A percentile compares a stretch with the other conserved stretches of the same genome.
These are phyloP conservation scores for Ganaspis sp. DNA, from an alignment of 1,140 invertebrate species.

Conservation along the genomic window DNA sequence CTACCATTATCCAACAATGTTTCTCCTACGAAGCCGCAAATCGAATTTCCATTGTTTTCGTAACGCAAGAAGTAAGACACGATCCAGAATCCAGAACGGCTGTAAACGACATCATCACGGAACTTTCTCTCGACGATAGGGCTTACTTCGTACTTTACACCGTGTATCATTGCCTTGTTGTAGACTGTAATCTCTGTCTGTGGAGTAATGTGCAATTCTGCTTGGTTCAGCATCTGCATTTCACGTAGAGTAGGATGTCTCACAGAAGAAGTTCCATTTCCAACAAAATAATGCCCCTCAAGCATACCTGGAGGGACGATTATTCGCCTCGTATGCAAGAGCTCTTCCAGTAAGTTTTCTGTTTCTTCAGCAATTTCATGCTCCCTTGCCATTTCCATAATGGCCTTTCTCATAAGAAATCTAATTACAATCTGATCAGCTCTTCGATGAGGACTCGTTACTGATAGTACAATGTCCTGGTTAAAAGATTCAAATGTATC, in stretches of 20 bases:
- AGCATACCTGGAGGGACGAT: not conserved
- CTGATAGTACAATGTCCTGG: constrained; percentile 34
- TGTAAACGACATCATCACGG: too few species aligned
- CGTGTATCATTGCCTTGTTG: too few species aligned
- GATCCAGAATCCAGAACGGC: too few species aligned
- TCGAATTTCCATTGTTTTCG: too few species aligned
- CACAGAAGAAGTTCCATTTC: not conserved
- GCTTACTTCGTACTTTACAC: too few species aligned
- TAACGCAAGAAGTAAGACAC: too few species aligned
- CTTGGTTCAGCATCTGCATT: not conserved
- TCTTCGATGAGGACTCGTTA: constrained; percentile 40
- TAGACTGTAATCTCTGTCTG: too few species aligned
- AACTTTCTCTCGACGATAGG: too few species aligned
- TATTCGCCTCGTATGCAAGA: not conserved
- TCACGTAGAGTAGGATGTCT: not conserved
- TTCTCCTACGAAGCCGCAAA: too few species aligned
- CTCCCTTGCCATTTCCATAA: not conserved
- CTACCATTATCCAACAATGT: too few species aligned
- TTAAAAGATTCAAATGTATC: constrained; percentile 49
- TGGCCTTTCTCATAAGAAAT: constrained; percentile 42
- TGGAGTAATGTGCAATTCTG: not conserved
- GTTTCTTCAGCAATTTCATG: not conserved
- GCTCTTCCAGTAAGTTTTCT: not conserved
- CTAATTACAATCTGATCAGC: constrained; percentile 43
- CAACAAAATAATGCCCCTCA: not conserved